Evolutionary conservation across 2,888 invertebrate genomes (phyloP).

Genomic region (Sinohyriopsis cumingii): DNA sequence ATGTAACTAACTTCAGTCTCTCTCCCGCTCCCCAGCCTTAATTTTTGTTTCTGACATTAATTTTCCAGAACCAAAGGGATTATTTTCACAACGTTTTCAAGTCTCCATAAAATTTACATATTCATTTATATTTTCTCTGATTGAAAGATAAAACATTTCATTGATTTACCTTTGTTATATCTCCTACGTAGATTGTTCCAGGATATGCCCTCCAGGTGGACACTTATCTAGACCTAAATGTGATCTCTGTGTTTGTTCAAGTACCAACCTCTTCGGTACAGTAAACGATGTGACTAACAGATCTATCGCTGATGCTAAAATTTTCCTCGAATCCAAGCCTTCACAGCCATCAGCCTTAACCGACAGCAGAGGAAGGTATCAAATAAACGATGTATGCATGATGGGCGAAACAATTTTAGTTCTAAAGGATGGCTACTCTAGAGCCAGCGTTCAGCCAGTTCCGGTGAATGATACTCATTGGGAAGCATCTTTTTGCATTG

Average conservation of each 20-base stretch:
- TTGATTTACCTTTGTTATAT: no score
- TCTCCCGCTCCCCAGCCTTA: no score
- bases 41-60: no score
- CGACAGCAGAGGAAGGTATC: slow-evolving; percentile 1
- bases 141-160: no score
- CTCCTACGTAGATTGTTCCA: slow-evolving; percentile 5
- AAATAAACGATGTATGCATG: slow-evolving; percentile 1
- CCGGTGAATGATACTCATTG: background rate
- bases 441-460: background rate
- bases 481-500: slow-evolving; percentile 1
- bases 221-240: background rate
- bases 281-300: background rate
- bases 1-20: no score
- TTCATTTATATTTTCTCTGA: no score
- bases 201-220: background rate
- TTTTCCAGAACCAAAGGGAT: no score
- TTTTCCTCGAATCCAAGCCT: slow-evolving; percentile 2
- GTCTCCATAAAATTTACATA: no score
- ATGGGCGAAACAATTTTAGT: slow-evolving; percentile 1
- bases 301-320: background rate
- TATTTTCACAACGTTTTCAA: no score
- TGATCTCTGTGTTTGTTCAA: slow-evolving; percentile 6
- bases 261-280: background rate
- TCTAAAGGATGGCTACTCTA: slow-evolving; percentile 5
- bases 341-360: slow-evolving; percentile 1